These are phyloP conservation scores for Pholis gunnellus DNA, from an alignment of 2,113 vertebrate genomes.

Conservation along the genomic window DNA sequence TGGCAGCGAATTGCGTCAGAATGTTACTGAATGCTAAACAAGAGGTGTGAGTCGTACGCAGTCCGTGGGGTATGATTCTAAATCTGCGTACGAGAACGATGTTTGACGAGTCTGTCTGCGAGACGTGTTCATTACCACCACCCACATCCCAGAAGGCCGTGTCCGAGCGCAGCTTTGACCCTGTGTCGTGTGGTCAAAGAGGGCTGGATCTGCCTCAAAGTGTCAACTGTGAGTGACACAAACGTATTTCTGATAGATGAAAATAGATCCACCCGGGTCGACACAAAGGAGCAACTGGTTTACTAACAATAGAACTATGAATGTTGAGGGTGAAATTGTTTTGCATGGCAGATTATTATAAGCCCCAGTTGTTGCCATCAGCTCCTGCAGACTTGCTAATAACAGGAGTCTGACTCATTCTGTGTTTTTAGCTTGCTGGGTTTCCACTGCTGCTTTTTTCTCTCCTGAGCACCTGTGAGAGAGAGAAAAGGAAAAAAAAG, in stretches of 20 bases:
- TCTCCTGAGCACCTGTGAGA: conserved; percentile 40
- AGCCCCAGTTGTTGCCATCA: conserved; percentile 55
- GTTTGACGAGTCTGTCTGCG: conserved; percentile 57
- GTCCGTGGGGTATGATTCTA: conserved; percentile 60
- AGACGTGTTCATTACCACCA: conserved; percentile 45
- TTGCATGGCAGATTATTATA: conserved; percentile 39
- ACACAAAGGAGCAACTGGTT: conserved; percentile 35
- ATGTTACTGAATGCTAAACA: conserved; percentile 70
- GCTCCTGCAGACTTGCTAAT: conserved; percentile 51
- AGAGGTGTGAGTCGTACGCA: conserved; percentile 51
- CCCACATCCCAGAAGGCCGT: conserved; percentile 48
- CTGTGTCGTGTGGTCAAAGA: conserved; percentile 52
- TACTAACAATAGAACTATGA: conserved; percentile 47
- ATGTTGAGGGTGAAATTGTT: conserved; percentile 51
- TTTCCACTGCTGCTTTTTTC: conserved; percentile 45
- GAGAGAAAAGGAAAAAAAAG: conserved; percentile 27
- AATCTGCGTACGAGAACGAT: conserved; percentile 74
- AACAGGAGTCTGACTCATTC: conserved; percentile 60
- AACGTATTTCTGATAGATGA: conserved; percentile 37
- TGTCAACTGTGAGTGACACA: conserved; percentile 34
- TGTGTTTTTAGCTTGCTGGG: conserved; percentile 53
- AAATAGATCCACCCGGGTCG: conserved; percentile 25
- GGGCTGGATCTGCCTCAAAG: conserved; percentile 20
- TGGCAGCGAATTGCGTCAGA: conserved; percentile 62
- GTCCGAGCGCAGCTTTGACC: conserved; percentile 32